A percentile compares a stretch with the other conserved stretches of the same genome.
These are phyloP conservation scores for Clarias batrachus DNA, from an alignment of 2,113 vertebrate species.

Conservation along the genomic window DNA sequence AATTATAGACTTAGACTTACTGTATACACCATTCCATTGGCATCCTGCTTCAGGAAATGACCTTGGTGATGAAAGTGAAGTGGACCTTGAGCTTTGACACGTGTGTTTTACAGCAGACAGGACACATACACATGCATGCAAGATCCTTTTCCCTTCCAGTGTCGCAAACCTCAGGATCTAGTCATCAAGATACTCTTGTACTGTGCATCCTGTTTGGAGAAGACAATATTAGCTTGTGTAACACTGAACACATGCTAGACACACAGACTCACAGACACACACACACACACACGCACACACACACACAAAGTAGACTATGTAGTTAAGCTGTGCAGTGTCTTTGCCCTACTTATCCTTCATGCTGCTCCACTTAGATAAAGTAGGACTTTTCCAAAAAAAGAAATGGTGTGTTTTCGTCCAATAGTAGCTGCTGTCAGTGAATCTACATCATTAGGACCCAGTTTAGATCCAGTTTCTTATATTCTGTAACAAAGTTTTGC, in stretches of 20 bases:
- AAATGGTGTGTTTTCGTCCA: slow-evolving; percentile 17
- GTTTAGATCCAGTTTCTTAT: slow-evolving; percentile 8
- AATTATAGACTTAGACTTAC: too few relatives aligned
- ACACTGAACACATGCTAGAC: neutral
- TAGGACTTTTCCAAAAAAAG: slow-evolving; percentile 61
- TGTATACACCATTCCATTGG: neutral
- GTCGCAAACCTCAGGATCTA: neutral
- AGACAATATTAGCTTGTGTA: neutral
- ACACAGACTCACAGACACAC: neutral
- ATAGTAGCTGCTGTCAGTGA: slow-evolving; percentile 15
- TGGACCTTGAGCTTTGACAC: neutral
- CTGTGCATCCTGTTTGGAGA: slow-evolving; percentile 20
- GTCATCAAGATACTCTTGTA: neutral
- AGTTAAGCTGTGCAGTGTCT: slow-evolving; percentile 42
- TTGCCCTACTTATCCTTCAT: slow-evolving; percentile 45
- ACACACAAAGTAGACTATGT: slow-evolving; percentile 25
- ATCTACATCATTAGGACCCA: neutral
- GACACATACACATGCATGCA: neutral
- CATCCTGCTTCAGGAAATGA: neutral
- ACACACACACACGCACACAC: slow-evolving; percentile 18
- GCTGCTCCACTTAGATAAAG: slow-evolving; percentile 70
- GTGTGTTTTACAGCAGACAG: neutral
- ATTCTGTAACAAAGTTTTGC: neutral
- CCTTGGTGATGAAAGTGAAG: neutral
- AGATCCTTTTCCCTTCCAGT: neutral